Percentiles rank a stretch among this genome's conserved stretches.
These are phyloP conservation scores for Pelobates cultripes DNA, from an alignment of 2,797 vertebrate species.

Conservation along the genomic window DNA sequence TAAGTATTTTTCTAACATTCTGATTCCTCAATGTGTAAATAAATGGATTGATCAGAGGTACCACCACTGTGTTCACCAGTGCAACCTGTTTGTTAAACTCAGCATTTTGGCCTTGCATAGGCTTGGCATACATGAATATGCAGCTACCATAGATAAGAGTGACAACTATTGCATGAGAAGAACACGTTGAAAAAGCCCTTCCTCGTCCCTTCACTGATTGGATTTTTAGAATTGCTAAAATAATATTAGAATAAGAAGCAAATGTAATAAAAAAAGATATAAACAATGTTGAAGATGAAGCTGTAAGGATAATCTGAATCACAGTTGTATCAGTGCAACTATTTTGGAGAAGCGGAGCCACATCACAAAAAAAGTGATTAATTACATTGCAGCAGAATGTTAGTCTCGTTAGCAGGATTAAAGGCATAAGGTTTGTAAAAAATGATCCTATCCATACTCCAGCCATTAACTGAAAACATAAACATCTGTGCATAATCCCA, in stretches of 20 bases:
- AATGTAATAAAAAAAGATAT: slow-evolving; percentile 30
- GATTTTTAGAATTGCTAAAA: slow-evolving; percentile 21
- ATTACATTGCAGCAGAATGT: slow-evolving; percentile 11
- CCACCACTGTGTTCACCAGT: slow-evolving; percentile 21
- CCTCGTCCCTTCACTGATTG: slow-evolving; percentile 1
- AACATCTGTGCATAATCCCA: neutral
- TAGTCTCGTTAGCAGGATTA: neutral
- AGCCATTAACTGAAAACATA: slow-evolving; percentile 6
- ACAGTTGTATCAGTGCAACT: slow-evolving; percentile 16
- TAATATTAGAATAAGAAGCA: slow-evolving; percentile 28
- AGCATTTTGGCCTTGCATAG: neutral
- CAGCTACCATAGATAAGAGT: slow-evolving; percentile 35
- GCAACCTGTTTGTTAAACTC: slow-evolving; percentile 27
- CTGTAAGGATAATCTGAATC: neutral
- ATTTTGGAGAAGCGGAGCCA: slow-evolving; percentile 22
- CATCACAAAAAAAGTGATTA: slow-evolving; percentile 33
- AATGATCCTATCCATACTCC: slow-evolving; percentile 40
- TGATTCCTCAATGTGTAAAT: slow-evolving; percentile 41
- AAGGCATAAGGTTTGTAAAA: neutral
- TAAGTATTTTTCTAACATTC: slow-evolving; percentile 2
- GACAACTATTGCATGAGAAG: slow-evolving; percentile 39
- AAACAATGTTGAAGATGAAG: neutral
- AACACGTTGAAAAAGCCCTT: slow-evolving; percentile 29
- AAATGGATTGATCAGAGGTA: slow-evolving; percentile 35
- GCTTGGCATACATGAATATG: slow-evolving; percentile 28